Evolutionary conservation across 2,888 invertebrate species (phyloP), one percentile per base, ranked within the genome.

Genomic region (Phytoseiulus persimilis): DNA sequence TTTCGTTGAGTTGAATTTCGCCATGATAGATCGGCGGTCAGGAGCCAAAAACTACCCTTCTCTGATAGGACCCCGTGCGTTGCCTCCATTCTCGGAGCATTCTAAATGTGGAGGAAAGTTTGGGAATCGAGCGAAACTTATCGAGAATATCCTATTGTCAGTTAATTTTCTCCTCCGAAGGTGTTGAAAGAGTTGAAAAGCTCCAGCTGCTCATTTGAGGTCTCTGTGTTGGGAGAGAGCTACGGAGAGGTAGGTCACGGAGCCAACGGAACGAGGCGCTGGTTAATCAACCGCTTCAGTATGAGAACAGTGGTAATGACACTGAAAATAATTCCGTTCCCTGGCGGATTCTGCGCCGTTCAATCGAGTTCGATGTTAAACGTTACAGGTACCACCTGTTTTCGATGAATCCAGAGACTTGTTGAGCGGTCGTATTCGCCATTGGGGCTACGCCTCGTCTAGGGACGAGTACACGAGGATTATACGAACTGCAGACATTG

Each of bases 401-500:
- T 95, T 95, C 92, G 92, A 93, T 2, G 93, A 93, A 90, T 94
- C 95, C 2, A 93, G 93, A 91, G 92, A 93, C 11, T 92, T 92
- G 65, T 91, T 93, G 83, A 83, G 89, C 23, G 90, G 91, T 14
- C 92, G 92, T 83, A 93, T 95, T 83, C 91, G 93, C 3, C 93
- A 94, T 91, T 95, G 94, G 94, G 95, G 95, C 0, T 95, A 93
- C 92, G 91, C 94, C 31, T 92, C 93, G 31, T 92, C 92, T 32
- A 94, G 94, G 91, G 92, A 94, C 14, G 93, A 94, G 23, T 96
- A 95, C 92, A 94, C 94, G 91, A 92, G 93, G 83, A 92, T 94
- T 1, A 92, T 96, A 90, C 91, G 92, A 28, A 92, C 93, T 0
- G 94, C 94, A 31, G 95, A 95, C 92, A 94, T 95, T 84, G 95